phyloP scores from a whole-genome alignment of 1,140 invertebrate species.

The Hypsibius dujardini region DNA sequence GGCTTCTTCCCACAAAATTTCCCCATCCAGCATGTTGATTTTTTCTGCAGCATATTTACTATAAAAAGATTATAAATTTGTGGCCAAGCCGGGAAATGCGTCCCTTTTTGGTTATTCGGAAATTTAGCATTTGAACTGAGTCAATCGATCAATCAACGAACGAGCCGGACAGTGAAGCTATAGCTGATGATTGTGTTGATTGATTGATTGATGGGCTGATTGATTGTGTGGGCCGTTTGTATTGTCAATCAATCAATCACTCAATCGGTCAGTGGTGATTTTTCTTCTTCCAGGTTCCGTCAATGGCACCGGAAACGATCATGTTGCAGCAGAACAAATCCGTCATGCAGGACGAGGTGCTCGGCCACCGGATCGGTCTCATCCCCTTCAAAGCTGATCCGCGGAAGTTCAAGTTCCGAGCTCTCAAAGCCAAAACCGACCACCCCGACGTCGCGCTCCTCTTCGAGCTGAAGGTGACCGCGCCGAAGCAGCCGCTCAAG shows the following conservation, averaged over 20 bases:
- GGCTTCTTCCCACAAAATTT: too few species aligned
- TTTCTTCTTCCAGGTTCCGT: slow-evolving; percentile 47
- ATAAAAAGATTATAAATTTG: too few species aligned
- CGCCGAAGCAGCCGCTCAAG: not conserved
- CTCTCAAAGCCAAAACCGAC: not conserved
- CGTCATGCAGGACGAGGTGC: slow-evolving; percentile 87
- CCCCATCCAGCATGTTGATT: too few species aligned
- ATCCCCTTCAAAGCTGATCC: slow-evolving; percentile 87
- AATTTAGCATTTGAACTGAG: not conserved
- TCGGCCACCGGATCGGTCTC: slow-evolving; percentile 80
- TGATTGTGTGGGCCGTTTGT: not conserved
- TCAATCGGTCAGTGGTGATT: too few species aligned
- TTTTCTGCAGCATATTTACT: too few species aligned
- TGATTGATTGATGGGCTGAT: not conserved
- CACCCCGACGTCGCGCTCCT: not conserved
- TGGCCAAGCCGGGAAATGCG: too few species aligned
- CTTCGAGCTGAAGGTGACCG: not conserved
- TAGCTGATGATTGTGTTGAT: not conserved
- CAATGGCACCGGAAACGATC: slow-evolving; percentile 96
- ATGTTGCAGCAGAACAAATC: slow-evolving; percentile 86
- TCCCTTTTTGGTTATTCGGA: not conserved
- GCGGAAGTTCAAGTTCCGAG: slow-evolving; percentile 61
- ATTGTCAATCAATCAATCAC: too few species aligned
- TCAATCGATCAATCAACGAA: not conserved
- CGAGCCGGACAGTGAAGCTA: not conserved